These are phyloP conservation scores for Characodon lateralis DNA, from an alignment of 2,797 vertebrate species.

Conservation along the genomic window DNA sequence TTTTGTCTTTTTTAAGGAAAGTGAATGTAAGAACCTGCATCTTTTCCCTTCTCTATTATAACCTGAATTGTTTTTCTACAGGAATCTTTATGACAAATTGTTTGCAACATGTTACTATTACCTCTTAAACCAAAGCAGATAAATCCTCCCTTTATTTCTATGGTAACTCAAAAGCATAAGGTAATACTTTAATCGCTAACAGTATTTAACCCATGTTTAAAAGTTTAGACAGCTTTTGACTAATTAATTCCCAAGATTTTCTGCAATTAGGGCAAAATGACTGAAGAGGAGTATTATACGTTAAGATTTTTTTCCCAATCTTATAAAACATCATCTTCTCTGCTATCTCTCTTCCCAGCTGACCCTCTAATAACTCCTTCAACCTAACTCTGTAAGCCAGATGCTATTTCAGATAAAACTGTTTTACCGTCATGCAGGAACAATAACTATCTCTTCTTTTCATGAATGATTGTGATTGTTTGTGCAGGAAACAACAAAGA, in stretches of 20 bases:
- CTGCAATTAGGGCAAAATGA: background rate
- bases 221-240: background rate
- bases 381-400: background rate
- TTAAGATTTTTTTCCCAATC: background rate
- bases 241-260: background rate
- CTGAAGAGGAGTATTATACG: background rate
- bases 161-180: background rate
- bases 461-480: background rate
- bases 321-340: background rate
- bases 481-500: background rate
- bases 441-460: no score
- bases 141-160: background rate
- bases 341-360: background rate
- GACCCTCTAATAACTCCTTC: background rate
- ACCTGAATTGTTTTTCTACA: background rate
- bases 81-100: background rate
- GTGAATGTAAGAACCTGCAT: background rate
- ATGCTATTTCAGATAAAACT: background rate
- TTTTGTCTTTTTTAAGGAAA: background rate
- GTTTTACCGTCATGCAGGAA: background rate
- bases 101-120: background rate
- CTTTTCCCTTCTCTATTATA: background rate
- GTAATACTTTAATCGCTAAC: background rate
- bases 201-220: background rate
- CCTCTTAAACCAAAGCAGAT: background rate